Conservation (phyloP, 2,797 vertebrate species). For the Garrulus glandarius region DNA sequence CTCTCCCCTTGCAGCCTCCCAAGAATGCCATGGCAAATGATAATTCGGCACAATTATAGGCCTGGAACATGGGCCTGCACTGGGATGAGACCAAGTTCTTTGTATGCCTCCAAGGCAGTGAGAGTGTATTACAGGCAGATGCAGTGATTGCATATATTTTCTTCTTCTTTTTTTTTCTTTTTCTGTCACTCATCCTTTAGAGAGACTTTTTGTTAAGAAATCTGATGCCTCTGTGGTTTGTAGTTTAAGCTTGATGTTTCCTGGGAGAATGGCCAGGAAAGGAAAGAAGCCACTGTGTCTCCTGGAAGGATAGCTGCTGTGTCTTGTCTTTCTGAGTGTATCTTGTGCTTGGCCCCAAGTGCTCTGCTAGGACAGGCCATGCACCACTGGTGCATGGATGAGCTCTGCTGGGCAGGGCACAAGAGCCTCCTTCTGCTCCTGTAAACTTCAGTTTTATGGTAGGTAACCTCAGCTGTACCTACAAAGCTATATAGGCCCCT, state of each 20-base stretch:
- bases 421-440: not conserved
- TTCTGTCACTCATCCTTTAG: not conserved
- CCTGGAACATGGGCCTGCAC: not conserved
- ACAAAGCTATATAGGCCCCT: not conserved
- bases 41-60: not conserved
- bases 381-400: not conserved
- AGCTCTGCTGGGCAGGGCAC: not conserved
- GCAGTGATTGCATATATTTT: not conserved
- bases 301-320: not conserved
- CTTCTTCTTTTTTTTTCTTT: not conserved
- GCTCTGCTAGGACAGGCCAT: not conserved
- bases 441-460: not conserved
- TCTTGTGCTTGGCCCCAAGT: not conserved
- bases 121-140: not conserved
- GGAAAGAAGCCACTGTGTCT: not conserved
- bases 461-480: not conserved
- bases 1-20: not conserved
- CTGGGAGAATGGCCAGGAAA: not conserved
- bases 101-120: not conserved
- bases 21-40: not conserved
- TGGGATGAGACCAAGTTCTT: conserved; percentile 1
- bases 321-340: not conserved
- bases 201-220: not conserved
- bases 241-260: not conserved
- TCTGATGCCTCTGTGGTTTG: not conserved